Percentiles rank a stretch among this genome's conserved stretches.
Conservation (phyloP, 2,888 invertebrate genomes). For the Tyria jacobaeae region DNA sequence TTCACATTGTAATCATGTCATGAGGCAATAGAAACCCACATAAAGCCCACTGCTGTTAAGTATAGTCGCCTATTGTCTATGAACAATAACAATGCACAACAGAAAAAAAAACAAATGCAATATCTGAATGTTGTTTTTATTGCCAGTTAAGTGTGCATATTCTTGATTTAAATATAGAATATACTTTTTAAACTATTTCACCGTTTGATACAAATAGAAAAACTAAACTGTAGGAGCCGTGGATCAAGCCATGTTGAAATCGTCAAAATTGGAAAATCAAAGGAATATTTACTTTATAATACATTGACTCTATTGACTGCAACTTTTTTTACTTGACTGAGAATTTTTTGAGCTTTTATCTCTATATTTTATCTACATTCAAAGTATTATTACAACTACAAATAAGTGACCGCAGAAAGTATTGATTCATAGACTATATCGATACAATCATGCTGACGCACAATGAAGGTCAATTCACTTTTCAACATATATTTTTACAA, state of each 20-base stretch:
- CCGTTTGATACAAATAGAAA: conserved; percentile 3
- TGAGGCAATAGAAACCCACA: not conserved
- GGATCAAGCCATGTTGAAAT: not conserved
- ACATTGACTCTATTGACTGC: not conserved
- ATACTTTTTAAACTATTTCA: conserved; percentile 8
- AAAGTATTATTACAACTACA: conserved; percentile 5
- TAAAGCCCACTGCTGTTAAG: conserved; percentile 9
- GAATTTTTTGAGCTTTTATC: conserved; percentile 11
- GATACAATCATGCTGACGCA: conserved; percentile 12
- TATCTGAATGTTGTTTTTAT: conserved; percentile 21
- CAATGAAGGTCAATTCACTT: conserved; percentile 7
- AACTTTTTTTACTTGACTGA: conserved; percentile 1
- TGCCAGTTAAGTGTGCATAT: conserved; percentile 18
- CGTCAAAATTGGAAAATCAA: not conserved
- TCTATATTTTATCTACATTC: conserved; percentile 8
- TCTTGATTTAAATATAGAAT: conserved; percentile 8
- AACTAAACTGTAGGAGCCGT: conserved; percentile 5
- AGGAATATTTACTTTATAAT: not conserved
- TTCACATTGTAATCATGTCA: conserved; percentile 8
- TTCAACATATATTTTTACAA: conserved; percentile 22
- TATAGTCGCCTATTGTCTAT: conserved; percentile 15
- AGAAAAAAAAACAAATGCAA: conserved; percentile 19
- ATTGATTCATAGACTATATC: conserved; percentile 27
- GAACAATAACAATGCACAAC: conserved; percentile 12
- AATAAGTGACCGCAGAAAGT: conserved; percentile 18